Evolutionary conservation across 2,888 invertebrate genomes (phyloP), one percentile per base, ranked within the genome.

Genomic region (Metalampra italica): DNA sequence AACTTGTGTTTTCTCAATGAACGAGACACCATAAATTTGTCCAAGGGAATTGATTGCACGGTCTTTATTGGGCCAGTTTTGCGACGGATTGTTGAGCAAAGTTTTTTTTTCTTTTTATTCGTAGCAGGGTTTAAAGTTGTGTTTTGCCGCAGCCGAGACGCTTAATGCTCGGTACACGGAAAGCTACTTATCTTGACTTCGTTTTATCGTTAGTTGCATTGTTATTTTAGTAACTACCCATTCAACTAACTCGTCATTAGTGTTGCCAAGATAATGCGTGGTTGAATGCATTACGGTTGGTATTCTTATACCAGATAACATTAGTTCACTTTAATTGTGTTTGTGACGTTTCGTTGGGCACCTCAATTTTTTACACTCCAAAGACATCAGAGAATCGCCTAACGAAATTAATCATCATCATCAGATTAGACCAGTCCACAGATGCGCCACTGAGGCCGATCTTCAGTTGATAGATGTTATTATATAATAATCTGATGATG

Each of bases 181-280:
- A 88, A 88, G 81, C 81, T 87, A 88, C 88, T 89, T 87, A 88
- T 71, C 75, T 71, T 73, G 66, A 84, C 82, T 82, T 75, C 68
- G 76, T 80, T 86, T 83, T 80, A 82, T 84, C 81, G 82, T 84
- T 79, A 77, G 68, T 60, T 50, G 73, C 74, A 81, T 78, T 83
- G 79, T 82, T 79, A 76, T 75, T 75, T 75, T 74, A 75, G 73
- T 75, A 66, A 71, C 64, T 69, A 59, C 60, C 69, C 68, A 75
- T 76, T 75, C 62, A 64, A 62, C 56, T 64, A 64, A 66, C 60
- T 62, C 63, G 71, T 75, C 77, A 75, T 76, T 80, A 79, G 62
- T 55, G 59, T 51, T 47, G 48, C 60, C 58, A 55, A 66, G 68
- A 73, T 74, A 71, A 62, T 63, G 61, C 54, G 52, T 54, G 49